Evolutionary conservation across 2,113 vertebrate species (phyloP).

Genomic region (Chloroceryle aenea): DNA sequence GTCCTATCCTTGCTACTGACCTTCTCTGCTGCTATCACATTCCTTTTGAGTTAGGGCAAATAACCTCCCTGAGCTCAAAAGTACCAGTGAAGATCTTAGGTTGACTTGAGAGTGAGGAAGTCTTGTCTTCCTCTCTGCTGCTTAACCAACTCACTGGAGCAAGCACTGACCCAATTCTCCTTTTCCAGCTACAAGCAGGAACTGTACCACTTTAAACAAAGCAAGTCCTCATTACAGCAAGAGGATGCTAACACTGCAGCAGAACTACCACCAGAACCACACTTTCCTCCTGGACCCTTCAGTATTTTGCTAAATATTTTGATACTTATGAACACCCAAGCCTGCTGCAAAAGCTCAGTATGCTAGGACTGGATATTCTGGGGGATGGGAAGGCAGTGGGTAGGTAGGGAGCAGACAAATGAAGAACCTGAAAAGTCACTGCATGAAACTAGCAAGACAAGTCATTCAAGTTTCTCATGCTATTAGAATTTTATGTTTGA

Average conservation of each 20-base stretch:
- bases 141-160: background rate
- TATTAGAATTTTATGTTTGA: background rate
- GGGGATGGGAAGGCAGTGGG: background rate
- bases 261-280: background rate
- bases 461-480: background rate
- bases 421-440: background rate
- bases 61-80: background rate
- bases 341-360: background rate
- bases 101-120: background rate
- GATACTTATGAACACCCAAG: background rate
- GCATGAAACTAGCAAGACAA: background rate
- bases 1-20: constrained; percentile 12
- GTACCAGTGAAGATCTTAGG: background rate
- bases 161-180: background rate
- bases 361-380: background rate
- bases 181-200: background rate
- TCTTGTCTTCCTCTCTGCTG: background rate
- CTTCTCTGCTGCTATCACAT: background rate
- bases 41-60: constrained; percentile 1
- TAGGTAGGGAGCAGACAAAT: background rate
- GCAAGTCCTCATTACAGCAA: background rate
- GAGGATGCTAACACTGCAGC: background rate
- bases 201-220: background rate
- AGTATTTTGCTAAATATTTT: background rate
- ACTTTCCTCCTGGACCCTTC: fast-evolving